phyloP scores from a whole-genome alignment of 1,140 invertebrate species.

The Drosophila gunungcola region DNA sequence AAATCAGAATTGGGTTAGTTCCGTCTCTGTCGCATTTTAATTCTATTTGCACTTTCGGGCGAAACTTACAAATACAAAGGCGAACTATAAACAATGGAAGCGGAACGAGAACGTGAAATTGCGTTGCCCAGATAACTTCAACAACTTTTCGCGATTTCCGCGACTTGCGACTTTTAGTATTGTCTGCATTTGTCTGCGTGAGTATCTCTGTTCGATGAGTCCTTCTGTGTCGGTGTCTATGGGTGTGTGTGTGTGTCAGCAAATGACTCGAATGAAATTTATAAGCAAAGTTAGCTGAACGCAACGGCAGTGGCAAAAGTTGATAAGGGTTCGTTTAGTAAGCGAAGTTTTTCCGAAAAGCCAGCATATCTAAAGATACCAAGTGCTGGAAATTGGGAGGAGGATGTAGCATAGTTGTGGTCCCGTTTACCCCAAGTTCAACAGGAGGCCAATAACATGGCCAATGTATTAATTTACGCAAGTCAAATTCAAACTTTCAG shows the following conservation, averaged over 20 bases:
- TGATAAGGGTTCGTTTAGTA: constrained; percentile 45
- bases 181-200: constrained; percentile 22
- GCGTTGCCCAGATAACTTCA: constrained; percentile 47
- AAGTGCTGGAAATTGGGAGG: neutral
- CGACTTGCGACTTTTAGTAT: constrained; percentile 57
- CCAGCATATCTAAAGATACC: constrained; percentile 52
- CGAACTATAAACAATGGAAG: constrained; percentile 62
- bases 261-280: constrained; percentile 82
- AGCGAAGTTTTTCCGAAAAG: constrained; percentile 44
- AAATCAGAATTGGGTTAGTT: constrained; percentile 58
- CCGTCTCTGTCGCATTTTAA: constrained; percentile 60
- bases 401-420: constrained; percentile 61
- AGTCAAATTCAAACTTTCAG: constrained; percentile 57
- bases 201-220: constrained; percentile 12
- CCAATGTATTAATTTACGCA: constrained; percentile 76
- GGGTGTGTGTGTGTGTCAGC: constrained; percentile 56
- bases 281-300: constrained; percentile 75
- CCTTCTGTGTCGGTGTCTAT: neutral
- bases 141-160: constrained; percentile 65
- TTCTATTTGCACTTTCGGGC: constrained; percentile 74
- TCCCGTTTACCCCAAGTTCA: constrained; percentile 31
- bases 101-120: constrained; percentile 58
- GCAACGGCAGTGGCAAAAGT: constrained; percentile 40
- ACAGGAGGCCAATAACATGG: constrained; percentile 64
- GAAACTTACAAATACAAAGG: constrained; percentile 56